Evolutionary conservation across 2,113 vertebrate genomes (phyloP).

Genomic region (Aramus guarauna): DNA sequence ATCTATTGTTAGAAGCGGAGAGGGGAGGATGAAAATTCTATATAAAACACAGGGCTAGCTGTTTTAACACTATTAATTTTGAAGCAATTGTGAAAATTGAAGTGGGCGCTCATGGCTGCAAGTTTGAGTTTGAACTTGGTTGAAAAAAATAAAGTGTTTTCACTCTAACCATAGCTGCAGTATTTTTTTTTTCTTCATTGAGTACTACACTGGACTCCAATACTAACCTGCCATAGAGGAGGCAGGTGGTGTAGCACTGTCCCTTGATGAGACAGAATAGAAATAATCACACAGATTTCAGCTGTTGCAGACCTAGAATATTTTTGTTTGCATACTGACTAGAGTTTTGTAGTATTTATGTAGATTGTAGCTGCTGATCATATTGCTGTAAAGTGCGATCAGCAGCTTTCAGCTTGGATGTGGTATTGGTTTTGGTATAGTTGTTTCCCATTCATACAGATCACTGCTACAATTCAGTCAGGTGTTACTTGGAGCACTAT

Average conservation of each 20-base stretch:
- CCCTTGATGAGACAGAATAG: background rate
- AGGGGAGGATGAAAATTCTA: background rate
- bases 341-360: background rate
- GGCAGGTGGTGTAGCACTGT: background rate
- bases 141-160: conserved; percentile 9
- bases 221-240: background rate
- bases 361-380: background rate
- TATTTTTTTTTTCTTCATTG: background rate
- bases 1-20: background rate
- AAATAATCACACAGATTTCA: background rate
- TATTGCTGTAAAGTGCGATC: background rate
- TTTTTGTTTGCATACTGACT: background rate
- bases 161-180: background rate
- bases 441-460: background rate
- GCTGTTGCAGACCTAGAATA: background rate
- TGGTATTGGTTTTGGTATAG: background rate
- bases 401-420: background rate
- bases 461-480: background rate
- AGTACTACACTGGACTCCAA: background rate
- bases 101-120: background rate
- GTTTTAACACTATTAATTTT: background rate
- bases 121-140: background rate
- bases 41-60: background rate
- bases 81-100: background rate
- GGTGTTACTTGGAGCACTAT: background rate